Base-by-base conservation (phyloP, 2,113 vertebrate species). In the Channa maculata region DNA sequence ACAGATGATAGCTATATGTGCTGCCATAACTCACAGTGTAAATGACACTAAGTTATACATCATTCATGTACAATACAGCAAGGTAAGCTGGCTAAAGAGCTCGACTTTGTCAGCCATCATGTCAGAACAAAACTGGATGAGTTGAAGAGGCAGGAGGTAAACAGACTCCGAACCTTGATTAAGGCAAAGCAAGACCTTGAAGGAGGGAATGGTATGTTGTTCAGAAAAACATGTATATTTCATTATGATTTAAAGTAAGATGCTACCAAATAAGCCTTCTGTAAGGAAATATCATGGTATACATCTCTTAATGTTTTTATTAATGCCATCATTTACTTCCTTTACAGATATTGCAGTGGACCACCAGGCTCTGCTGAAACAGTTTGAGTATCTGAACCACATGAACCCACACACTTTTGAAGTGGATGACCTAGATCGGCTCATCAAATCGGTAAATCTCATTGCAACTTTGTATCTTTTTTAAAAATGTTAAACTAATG, bases 301-400 rank as follows among this genome's bases (percentile, higher is more conserved):
- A 9, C 58, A 1, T 52, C 7, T 3, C 2, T 63, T 1, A 11
- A n/a, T 75, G 8, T 69, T 61, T 73, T 60, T 24, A n/a, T 46
- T 43, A 14, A 13, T 69, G 34, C 50, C 5, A 64, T 45, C 12
- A 6, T 33, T 70, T 68, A 9, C 2, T 51, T 49, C 34, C 48
- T 58, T 14, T 43, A 59, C 36, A 95, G 94, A 91, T 41, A 90
- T 93, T 13, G 90, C 90, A 8, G 91, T 99, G 84, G 96, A 99
- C 80, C 96, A 98, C 88, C 97, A 99, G 67, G 93, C 94, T 82
- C 93, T 99, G 67, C 92, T 99, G 46, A 98, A 98, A 88, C 97
- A 99, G 89, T 99, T 99, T 88, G 96, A 99, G 76, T 96, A 99
- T 77, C 89, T 99, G 79, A 98, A 99, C 88, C 98, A 99, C 86